Evolutionary conservation across 2,113 vertebrate genomes (phyloP).

Genomic region (Smithornis capensis): DNA sequence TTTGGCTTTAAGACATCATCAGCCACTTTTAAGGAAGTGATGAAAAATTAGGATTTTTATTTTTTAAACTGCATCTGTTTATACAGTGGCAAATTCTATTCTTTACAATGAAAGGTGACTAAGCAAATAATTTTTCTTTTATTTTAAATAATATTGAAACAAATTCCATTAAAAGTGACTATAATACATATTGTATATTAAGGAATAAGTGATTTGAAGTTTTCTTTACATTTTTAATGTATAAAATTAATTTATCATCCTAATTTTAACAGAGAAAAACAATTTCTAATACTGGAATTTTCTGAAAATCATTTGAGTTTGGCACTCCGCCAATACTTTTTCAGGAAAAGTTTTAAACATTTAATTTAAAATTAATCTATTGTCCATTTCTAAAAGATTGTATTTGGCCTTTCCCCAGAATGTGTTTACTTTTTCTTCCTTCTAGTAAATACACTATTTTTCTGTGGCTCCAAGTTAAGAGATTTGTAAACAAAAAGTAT

Average conservation of each 20-base stretch:
- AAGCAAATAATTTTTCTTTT: not conserved
- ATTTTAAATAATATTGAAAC: not conserved
- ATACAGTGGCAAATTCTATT: not conserved
- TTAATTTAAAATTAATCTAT: not conserved
- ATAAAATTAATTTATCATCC: not conserved
- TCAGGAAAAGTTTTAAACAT: not conserved
- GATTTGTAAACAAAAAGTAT: not conserved
- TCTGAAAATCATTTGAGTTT: not conserved
- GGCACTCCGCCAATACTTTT: not conserved
- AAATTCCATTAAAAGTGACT: not conserved
- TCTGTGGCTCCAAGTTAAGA: not conserved
- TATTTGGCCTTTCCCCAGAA: not conserved
- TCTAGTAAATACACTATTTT: not conserved
- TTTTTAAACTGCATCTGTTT: not conserved
- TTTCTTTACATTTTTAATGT: not conserved
- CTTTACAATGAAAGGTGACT: not conserved
- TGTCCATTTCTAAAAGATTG: not conserved
- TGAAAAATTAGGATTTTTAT: not conserved
- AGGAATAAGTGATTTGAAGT: not conserved
- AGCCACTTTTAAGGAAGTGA: not conserved
- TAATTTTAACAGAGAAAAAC: not conserved
- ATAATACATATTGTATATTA: not conserved
- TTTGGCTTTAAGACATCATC: not conserved
- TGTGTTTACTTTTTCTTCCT: not conserved
- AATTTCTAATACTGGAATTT: not conserved